Percentiles rank a stretch among this genome's conserved stretches.
Evolutionary conservation across 1,140 invertebrate species (phyloP).

Genomic region (Drosophila takahashii): DNA sequence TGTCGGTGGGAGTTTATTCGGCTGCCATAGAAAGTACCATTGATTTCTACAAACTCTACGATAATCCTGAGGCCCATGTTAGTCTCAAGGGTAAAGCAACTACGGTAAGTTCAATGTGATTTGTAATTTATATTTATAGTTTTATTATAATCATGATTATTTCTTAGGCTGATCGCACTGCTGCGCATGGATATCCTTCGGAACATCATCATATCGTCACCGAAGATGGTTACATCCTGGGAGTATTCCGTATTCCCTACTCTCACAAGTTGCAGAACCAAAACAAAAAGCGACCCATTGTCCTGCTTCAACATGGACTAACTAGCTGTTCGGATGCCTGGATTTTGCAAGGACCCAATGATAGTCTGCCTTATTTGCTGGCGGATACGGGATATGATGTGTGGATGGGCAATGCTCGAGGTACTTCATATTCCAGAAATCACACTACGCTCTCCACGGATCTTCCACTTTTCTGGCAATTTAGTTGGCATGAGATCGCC

Average conservation of each 20-base stretch:
- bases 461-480: constrained; percentile 86
- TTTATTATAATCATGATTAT: background rate
- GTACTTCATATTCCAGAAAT: constrained; percentile 85
- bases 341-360: constrained; percentile 88
- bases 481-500: constrained; percentile 89
- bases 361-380: constrained; percentile 86
- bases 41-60: constrained; percentile 61
- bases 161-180: constrained; percentile 53
- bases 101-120: constrained; percentile 34
- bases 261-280: constrained; percentile 60
- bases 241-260: constrained; percentile 85
- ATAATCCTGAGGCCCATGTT: constrained; percentile 62
- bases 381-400: constrained; percentile 91
- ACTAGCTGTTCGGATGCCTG: constrained; percentile 90
- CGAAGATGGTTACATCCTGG: constrained; percentile 86
- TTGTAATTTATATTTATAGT: background rate
- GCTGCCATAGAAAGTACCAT: constrained; percentile 37
- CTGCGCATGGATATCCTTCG: constrained; percentile 85
- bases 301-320: constrained; percentile 90
- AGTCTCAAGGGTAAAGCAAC: constrained; percentile 29
- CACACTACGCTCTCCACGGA: constrained; percentile 85
- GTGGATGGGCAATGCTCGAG: constrained; percentile 85
- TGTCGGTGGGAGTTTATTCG: background rate
- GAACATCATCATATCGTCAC: constrained; percentile 86
- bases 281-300: constrained; percentile 84